Base-by-base conservation (phyloP, 2,888 invertebrate genomes). In the Habroteleia sp. region DNA sequence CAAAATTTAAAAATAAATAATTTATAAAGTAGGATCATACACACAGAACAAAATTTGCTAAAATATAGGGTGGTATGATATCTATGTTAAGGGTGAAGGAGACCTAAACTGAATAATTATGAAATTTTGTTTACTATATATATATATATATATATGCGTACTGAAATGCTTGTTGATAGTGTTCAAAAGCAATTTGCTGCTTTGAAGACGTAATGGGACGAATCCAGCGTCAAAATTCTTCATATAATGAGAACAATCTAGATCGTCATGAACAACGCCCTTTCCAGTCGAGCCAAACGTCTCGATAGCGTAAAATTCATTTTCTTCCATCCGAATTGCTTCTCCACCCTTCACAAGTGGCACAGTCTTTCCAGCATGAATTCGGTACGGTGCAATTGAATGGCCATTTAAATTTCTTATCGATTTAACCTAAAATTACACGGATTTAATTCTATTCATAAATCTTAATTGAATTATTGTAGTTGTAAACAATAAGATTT, bases 241-340 rank as follows among this genome's bases (percentile, higher is more conserved):
- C 99, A 99, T 99, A 89, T 99, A 99, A 90, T 99, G 99, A 8
- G 98, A 99, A 83, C 97, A 96, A 86, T 99, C 99, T 96, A 98
- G 97, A 86, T 99, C 99, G 87, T 99, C 99, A 86, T 99, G 98
- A 1, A 99, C 99, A 71, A 94, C 90, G 0, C 96, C 96, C 52
- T 94, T 93, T 1, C 99, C 99, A 0, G 99, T 99, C 3, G 98
- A 98, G 33, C 99, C 99, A 88, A 99, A 99, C 0, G 99, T 99
- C 90, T 99, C 99, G 81, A 99, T 99, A 0, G 99, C 99, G 90
- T 98, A 99, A 89, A 98, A 97, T 89, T 99, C 99, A 86, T 97
- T 97, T 88, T 99, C 99, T 89, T 99, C 99, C 99, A 99, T 99
- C 73, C 96, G 93, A 0, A 96, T 97, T 0, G 96, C 95, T 88